Base-by-base conservation (phyloP, 2,888 invertebrate genomes). In the Apamea anceps region DNA sequence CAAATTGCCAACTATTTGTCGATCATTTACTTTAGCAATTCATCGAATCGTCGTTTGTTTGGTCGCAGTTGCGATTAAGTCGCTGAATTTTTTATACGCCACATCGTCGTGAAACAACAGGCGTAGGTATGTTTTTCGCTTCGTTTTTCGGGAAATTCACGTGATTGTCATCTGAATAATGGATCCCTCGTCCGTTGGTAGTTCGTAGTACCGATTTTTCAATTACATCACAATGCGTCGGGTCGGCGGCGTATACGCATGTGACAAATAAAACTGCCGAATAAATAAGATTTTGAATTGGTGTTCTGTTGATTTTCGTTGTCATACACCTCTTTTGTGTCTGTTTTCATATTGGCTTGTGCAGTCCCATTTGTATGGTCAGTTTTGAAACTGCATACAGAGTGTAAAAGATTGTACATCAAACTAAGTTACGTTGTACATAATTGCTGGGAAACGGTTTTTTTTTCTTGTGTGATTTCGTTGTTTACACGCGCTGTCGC, bases 121-220 rank as follows among this genome's bases (percentile, higher is more conserved):
- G 67, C 89, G 89, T 87, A n/a, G n/a, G n/a, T n/a, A 85, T 93
- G 95, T 95, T 96, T 95, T 96, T 95, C 94, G 92, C 92, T 89
- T 95, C 95, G 96, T 95, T 96, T 96, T 96, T 95, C 93, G 92
- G 93, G 94, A 95, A 96, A 92, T 95, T 92, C 94, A 94, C 95
- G 91, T 96, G 96, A 96, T 96, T 96, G 96, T 96, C 94, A 89
- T 89, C 89, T 96, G 95, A 97, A 97, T 97, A 95, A 96, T 96
- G 91, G 86, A 96, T 93, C 84, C 80, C 80, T 83, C 85, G 87
- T 32, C 88, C 87, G 92, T 90, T 92, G 91, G 95, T 95, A 95
- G 95, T 95, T 95, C 92, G 94, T 92, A 90, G 91, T 91, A 91
- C 88, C 92, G 93, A 96, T 95, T 96, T 96, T 96, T 96, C 96